Conservation (phyloP, 37 sponge, comb jelly and placozoan species). For the Spongilla lacustris region DNA sequence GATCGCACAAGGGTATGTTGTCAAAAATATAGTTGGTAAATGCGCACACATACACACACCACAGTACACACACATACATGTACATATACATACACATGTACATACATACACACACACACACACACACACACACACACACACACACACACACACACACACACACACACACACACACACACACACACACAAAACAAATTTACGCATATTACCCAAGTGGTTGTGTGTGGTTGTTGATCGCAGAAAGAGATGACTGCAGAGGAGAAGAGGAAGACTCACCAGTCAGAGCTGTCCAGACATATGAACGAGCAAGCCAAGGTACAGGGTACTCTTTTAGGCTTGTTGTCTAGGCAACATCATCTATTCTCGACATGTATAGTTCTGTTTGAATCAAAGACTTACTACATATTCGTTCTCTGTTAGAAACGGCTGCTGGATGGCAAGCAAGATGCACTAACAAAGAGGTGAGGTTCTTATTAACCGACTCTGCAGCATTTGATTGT, state of each 20-base stretch:
- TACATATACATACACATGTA: not conserved
- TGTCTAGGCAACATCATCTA: too few relatives aligned
- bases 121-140: not conserved
- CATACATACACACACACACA: not conserved
- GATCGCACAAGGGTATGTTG: not conserved
- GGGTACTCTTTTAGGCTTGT: too few relatives aligned
- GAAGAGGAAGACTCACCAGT: slow-evolving; percentile 88
- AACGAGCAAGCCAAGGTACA: slow-evolving; percentile 88
- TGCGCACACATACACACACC: not conserved
- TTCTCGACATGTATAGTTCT: not conserved
- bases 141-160: too few relatives aligned
- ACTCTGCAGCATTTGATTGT: not conserved
- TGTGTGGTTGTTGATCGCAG: slow-evolving; percentile 7
- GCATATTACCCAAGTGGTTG: too few relatives aligned
- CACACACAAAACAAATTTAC: too few relatives aligned
- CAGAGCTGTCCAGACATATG: slow-evolving; percentile 78
- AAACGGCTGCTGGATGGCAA: slow-evolving; percentile 55
- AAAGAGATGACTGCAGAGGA: slow-evolving; percentile 83
- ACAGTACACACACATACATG: not conserved
- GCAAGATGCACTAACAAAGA: slow-evolving; percentile 22
- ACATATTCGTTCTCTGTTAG: not conserved
- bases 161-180: too few relatives aligned
- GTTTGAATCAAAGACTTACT: too few relatives aligned
- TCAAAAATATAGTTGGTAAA: not conserved
- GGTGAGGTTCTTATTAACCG: not conserved